Evolutionary conservation across 53 echinoderm and acorn worm genomes (phyloP).

Genomic region (Holothuria scabra): DNA sequence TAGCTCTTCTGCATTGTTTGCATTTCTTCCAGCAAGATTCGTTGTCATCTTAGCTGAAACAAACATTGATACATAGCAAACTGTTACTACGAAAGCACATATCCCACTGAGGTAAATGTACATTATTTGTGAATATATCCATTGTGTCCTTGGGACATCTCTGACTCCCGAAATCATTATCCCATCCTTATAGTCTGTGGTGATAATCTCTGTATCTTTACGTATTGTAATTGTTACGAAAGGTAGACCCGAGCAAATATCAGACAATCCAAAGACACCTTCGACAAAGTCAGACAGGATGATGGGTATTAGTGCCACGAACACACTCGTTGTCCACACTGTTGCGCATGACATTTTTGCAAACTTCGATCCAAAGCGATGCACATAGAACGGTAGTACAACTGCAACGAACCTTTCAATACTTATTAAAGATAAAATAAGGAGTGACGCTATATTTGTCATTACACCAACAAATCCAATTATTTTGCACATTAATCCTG

Average conservation of each 20-base stretch:
- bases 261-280: constrained; percentile 62
- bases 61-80: constrained; percentile 54
- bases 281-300: constrained; percentile 13
- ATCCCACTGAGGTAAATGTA: constrained; percentile 52
- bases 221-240: constrained; percentile 37
- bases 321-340: constrained; percentile 30
- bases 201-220: background rate
- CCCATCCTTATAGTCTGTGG: background rate
- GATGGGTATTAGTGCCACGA: constrained; percentile 42
- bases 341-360: constrained; percentile 8
- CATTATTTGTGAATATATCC: constrained; percentile 55
- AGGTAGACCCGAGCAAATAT: constrained; percentile 61
- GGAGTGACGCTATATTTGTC: constrained; percentile 50
- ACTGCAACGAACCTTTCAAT: constrained; percentile 64
- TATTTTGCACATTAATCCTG: too few species aligned
- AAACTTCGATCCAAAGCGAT: constrained; percentile 44
- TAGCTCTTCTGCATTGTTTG: constrained; percentile 32
- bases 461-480: constrained; percentile 52
- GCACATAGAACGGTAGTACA: constrained; percentile 47
- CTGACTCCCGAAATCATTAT: background rate
- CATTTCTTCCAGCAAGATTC: constrained; percentile 19
- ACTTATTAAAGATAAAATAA: constrained; percentile 55
- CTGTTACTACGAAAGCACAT: constrained; percentile 32
- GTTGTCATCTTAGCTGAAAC: constrained; percentile 32
- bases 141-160: constrained; percentile 20